A percentile compares a stretch with the other conserved stretches of the same genome.
phyloP scores from a whole-genome alignment of 2,113 vertebrate species.

The Xyliphius kryptos region DNA sequence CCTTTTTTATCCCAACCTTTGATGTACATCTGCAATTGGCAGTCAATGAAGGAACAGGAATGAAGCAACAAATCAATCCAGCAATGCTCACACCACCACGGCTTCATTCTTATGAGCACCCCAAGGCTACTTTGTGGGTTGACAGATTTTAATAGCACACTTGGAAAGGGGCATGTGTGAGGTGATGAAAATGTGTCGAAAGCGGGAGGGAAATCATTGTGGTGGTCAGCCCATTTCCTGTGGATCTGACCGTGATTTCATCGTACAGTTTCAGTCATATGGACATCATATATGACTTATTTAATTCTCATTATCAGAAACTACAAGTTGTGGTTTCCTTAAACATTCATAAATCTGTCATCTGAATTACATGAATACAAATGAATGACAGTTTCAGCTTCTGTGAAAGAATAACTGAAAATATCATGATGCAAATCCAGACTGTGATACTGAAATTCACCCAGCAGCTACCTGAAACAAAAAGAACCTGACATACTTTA shows the following conservation, averaged over 20 bases:
- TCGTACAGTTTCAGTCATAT: no score
- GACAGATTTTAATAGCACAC: conserved; percentile 23
- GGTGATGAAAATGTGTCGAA: conserved; percentile 4
- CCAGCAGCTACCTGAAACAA: no score
- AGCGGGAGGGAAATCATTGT: background rate
- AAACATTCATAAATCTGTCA: no score
- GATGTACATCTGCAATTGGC: conserved; percentile 23
- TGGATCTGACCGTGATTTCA: background rate
- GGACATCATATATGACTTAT: no score
- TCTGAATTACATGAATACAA: no score
- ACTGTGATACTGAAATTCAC: no score
- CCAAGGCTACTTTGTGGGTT: conserved; percentile 17
- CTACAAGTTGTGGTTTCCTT: no score
- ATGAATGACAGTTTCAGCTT: no score
- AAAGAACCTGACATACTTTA: no score
- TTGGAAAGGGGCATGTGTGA: background rate
- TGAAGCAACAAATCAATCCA: conserved; percentile 32
- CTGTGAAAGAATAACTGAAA: no score
- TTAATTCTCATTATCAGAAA: no score
- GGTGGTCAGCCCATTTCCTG: background rate
- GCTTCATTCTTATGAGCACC: conserved; percentile 28
- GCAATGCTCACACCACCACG: background rate
- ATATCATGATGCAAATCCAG: no score
- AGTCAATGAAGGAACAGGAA: conserved; percentile 18
- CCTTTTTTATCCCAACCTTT: conserved; percentile 9